Base-by-base conservation (phyloP, 2,113 vertebrate genomes). In the Toxostoma redivivum region DNA sequence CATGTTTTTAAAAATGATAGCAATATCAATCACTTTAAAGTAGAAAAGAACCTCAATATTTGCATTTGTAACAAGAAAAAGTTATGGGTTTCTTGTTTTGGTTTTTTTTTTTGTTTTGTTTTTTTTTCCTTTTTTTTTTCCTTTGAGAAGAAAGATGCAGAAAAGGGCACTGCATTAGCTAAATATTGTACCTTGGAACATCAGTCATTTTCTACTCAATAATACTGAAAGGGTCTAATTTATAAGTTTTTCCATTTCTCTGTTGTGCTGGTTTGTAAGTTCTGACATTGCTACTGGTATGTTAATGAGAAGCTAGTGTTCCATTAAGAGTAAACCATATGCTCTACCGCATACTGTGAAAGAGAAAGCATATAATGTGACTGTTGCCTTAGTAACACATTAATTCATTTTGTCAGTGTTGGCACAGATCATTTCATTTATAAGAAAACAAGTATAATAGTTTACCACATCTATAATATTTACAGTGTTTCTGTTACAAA, bases 381-480 rank as follows among this genome's bases (percentile, higher is more conserved):
- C 98, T 99, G 99, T 99, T 99, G 98, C 99, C 99, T 98, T 99
- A 99, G 99, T 98, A 99, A 99, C 99, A 98, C 98, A 97, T 98
- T 98, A 98, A 99, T 98, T 99, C 98, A 98, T 98, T 98, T 98
- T 98, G 98, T 98, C 98, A 98, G 97, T 98, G 98, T 98, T 98
- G 98, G 98, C 98, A 98, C 97, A 98, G 97, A 98, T 98, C 97
- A 98, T 98, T 98, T 98, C 98, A 98, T 98, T 98, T 98, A 98
- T 98, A 98, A 98, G 98, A 98, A 99, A 98, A 98, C 98, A 98
- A 98, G 98, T 98, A 98, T 98, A 98, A 99, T 98, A 98, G 98
- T 98, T 99, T 99, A 98, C 98, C 98, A 99, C 98, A 98, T 99
- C 98, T 98, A 98, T 98, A 98, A 98, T 98, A 98, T 99, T 99